These are phyloP conservation scores for Geodia barretti DNA, from an alignment of 37 sponge, comb jelly and placozoan species.

Conservation along the genomic window DNA sequence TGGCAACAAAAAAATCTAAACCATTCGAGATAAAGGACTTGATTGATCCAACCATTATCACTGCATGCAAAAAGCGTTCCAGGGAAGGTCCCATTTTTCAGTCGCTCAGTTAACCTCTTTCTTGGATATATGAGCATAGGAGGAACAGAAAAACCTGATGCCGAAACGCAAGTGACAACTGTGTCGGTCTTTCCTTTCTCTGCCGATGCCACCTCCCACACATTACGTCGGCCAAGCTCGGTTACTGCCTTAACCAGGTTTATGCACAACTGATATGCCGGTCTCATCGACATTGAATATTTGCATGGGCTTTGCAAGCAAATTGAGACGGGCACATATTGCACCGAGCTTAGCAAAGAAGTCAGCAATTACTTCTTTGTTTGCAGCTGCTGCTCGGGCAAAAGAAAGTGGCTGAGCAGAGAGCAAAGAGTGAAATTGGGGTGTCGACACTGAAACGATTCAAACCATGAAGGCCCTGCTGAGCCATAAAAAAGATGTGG, in stretches of 20 bases:
- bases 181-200: slow-evolving; percentile 41
- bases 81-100: slow-evolving; percentile 12
- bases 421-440: not conserved
- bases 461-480: not conserved
- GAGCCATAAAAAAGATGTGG: slow-evolving; percentile 3
- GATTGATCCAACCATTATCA: slow-evolving; percentile 46
- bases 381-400: not conserved
- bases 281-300: slow-evolving; percentile 32
- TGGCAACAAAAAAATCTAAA: slow-evolving; percentile 34
- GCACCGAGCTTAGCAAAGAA: slow-evolving; percentile 5
- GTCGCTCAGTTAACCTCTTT: slow-evolving; percentile 4
- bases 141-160: slow-evolving; percentile 19
- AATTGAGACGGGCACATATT: not conserved
- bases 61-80: slow-evolving; percentile 12
- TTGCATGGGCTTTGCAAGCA: slow-evolving; percentile 8
- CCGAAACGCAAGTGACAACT: slow-evolving; percentile 28
- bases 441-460: not conserved
- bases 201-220: slow-evolving; percentile 15
- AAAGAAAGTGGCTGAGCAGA: slow-evolving; percentile 1
- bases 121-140: slow-evolving; percentile 40
- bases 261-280: slow-evolving; percentile 32
- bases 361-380: not conserved
- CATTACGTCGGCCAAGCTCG: slow-evolving; percentile 3
- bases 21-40: slow-evolving; percentile 16
- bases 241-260: slow-evolving; percentile 27